Evolutionary conservation across 30 jellyfish, hydroid and myxozoan species (phyloP).

Genomic region (Hydractinia symbiolongicarpus): DNA sequence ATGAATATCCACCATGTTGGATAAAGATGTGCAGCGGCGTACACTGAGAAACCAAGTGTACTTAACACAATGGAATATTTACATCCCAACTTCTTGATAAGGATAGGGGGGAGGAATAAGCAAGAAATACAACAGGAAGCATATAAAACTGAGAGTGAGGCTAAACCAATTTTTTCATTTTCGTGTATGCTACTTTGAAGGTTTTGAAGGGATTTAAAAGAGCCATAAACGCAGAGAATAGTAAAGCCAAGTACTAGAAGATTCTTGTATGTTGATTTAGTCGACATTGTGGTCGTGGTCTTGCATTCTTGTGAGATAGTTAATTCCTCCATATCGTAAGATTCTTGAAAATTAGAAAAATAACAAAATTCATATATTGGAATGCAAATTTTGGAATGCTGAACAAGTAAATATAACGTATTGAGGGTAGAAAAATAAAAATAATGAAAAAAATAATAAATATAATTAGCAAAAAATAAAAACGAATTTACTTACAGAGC

Average conservation of each 20-base stretch:
- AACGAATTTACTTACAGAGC: too few species aligned
- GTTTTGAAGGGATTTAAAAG: slow-evolving; percentile 63
- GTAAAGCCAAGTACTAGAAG: slow-evolving; percentile 34
- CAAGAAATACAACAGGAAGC: slow-evolving; percentile 66
- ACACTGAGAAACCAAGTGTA: slow-evolving; percentile 44
- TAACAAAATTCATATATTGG: too few species aligned
- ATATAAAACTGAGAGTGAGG: slow-evolving; percentile 65
- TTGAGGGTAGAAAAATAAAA: too few species aligned
- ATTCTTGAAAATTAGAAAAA: too few species aligned
- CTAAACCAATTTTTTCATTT: slow-evolving; percentile 70
- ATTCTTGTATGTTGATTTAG: neutral
- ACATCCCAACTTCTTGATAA: slow-evolving; percentile 53
- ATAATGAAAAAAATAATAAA: too few species aligned
- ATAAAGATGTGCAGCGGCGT: slow-evolving; percentile 57
- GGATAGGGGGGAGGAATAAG: slow-evolving; percentile 68
- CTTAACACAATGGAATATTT: slow-evolving; percentile 55
- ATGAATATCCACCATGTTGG: slow-evolving; percentile 64
- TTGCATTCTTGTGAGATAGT: too few species aligned
- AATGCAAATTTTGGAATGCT: too few species aligned
- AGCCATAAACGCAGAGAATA: slow-evolving; percentile 57
- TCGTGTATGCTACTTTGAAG: neutral
- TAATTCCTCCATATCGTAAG: too few species aligned
- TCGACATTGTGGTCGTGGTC: neutral
- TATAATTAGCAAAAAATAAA: too few species aligned
- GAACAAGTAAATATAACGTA: too few species aligned